These are phyloP conservation scores for Cotesia chilonis DNA, from an alignment of 1,140 invertebrate genomes.

Conservation along the genomic window DNA sequence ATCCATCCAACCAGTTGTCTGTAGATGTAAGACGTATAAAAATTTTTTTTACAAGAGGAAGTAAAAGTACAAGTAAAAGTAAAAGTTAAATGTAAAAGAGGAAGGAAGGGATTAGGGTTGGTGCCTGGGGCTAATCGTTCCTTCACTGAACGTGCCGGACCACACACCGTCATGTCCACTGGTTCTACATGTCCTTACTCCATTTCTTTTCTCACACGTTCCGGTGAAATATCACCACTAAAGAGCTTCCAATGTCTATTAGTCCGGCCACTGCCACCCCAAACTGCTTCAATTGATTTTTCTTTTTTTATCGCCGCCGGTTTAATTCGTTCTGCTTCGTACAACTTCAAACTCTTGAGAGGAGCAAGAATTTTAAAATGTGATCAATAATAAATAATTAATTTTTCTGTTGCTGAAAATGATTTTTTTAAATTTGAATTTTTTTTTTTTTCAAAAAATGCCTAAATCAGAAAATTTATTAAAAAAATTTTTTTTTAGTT, in stretches of 20 bases:
- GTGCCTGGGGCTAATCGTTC: constrained; percentile 53
- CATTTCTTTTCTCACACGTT: constrained; percentile 33
- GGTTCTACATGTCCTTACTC: constrained; percentile 5
- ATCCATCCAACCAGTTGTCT: background rate
- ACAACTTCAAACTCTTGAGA: too few relatives aligned
- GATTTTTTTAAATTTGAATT: too few relatives aligned
- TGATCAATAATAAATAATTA: too few relatives aligned
- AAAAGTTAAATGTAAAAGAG: constrained; percentile 7
- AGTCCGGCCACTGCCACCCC: constrained; percentile 31
- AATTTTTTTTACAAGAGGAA: constrained; percentile 2
- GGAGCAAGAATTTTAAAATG: too few relatives aligned
- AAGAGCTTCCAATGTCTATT: constrained; percentile 48
- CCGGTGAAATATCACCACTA: constrained; percentile 46
- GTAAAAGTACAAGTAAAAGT: constrained; percentile 26
- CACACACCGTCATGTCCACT: constrained; percentile 49
- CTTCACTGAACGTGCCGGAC: constrained; percentile 53
- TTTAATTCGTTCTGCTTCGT: too few relatives aligned
- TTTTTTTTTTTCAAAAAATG: too few relatives aligned
- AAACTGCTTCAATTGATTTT: constrained; percentile 30
- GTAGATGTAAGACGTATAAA: background rate
- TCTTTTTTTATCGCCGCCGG: constrained; percentile 8
- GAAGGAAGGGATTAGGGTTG: constrained; percentile 46
- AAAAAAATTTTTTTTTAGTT: too few relatives aligned
- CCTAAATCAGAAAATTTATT: too few relatives aligned
- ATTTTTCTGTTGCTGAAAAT: too few relatives aligned